These are phyloP conservation scores for Pungitius pungitius DNA, from an alignment of 2,113 vertebrate genomes.

Conservation along the genomic window DNA sequence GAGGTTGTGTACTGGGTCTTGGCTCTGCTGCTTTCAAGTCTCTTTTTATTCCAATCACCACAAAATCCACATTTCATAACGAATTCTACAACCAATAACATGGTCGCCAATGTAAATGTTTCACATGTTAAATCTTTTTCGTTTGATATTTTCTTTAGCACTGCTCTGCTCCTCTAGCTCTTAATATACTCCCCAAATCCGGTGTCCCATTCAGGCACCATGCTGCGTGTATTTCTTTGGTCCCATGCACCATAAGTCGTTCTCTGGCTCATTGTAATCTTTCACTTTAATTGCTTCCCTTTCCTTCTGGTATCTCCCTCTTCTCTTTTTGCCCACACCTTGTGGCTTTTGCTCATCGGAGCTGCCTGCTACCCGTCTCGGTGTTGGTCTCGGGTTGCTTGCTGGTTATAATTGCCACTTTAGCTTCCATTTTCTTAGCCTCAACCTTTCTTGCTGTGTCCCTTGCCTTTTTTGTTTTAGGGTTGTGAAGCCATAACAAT, in stretches of 20 bases:
- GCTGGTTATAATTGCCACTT: conserved; percentile 62
- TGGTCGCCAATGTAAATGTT: conserved; percentile 2
- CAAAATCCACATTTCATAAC: background rate
- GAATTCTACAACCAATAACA: background rate
- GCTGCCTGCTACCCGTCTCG: conserved; percentile 34
- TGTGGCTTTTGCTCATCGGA: conserved; percentile 32
- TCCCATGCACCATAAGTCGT: conserved; percentile 52
- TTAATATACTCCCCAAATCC: conserved; percentile 8
- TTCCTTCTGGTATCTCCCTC: conserved; percentile 38
- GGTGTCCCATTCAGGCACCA: conserved; percentile 10
- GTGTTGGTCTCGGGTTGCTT: conserved; percentile 36
- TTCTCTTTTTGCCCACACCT: conserved; percentile 24
- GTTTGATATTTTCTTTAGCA: background rate
- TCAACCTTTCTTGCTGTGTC: conserved; percentile 32
- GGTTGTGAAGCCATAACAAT: conserved; percentile 36
- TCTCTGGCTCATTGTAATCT: conserved; percentile 47
- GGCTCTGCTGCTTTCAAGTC: background rate
- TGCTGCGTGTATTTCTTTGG: conserved; percentile 43
- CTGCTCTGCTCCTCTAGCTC: background rate
- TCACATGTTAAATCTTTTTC: background rate
- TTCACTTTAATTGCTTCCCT: conserved; percentile 56
- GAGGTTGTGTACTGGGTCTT: background rate
- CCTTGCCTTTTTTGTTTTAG: conserved; percentile 40
- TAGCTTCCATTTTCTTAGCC: conserved; percentile 37
- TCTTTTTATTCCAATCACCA: background rate